Evolutionary conservation across 2,888 invertebrate genomes (phyloP).

Genomic region (Heliconius ethilla): DNA sequence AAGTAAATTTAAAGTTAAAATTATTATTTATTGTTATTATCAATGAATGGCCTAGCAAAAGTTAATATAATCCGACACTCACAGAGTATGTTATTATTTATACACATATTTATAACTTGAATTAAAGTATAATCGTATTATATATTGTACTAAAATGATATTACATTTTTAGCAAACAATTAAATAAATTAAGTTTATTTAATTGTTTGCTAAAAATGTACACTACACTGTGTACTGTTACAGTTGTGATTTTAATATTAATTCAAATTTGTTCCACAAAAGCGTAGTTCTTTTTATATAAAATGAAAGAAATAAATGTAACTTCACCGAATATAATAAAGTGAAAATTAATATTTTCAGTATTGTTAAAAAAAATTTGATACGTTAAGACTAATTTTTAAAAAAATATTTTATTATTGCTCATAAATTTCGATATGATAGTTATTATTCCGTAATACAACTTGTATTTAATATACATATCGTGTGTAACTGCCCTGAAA

Average conservation of each 20-base stretch:
- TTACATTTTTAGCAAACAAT: neutral
- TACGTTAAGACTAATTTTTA: neutral
- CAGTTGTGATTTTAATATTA: neutral
- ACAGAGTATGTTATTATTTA: slow-evolving; percentile 6
- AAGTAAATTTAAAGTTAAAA: neutral
- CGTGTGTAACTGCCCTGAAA: slow-evolving; percentile 36
- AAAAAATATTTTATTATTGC: slow-evolving; percentile 16
- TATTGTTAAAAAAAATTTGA: neutral
- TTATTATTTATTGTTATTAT: neutral
- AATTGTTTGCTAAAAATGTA: too few relatives aligned
- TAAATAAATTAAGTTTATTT: too few relatives aligned
- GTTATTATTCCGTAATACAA: slow-evolving; percentile 32
- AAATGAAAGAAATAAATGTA: neutral
- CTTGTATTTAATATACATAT: slow-evolving; percentile 30
- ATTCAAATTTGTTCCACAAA: neutral
- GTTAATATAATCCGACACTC: neutral
- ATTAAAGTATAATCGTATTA: slow-evolving; percentile 5
- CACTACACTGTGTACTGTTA: too few relatives aligned
- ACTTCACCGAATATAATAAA: neutral
- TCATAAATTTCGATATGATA: slow-evolving; percentile 32
- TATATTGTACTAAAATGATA: slow-evolving; percentile 1
- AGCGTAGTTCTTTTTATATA: neutral
- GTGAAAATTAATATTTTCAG: neutral
- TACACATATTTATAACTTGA: neutral
- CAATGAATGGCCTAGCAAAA: slow-evolving; percentile 15